Evolutionary conservation across 2,888 invertebrate species (phyloP).

Genomic region (Noctua pronuba): DNA sequence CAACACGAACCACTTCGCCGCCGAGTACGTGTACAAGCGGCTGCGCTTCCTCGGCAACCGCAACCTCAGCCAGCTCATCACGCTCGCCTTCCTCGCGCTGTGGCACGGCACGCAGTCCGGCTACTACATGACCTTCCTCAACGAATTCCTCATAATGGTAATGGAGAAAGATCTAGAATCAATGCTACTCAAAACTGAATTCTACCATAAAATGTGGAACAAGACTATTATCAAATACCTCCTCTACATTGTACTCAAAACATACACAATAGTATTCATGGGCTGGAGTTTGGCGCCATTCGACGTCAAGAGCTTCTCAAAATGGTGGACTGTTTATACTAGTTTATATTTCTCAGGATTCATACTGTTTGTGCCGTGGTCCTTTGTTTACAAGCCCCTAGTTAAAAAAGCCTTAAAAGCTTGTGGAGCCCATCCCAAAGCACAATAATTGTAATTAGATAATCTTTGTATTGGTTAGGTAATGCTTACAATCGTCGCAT

Average conservation of each 20-base stretch:
- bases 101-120: conserved; percentile 99
- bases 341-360: conserved; percentile 93
- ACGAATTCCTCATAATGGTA: conserved; percentile 96
- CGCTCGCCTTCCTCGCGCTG: conserved; percentile 96
- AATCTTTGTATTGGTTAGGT: conserved; percentile 31
- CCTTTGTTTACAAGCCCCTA: conserved; percentile 89
- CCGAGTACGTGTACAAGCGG: conserved; percentile 98
- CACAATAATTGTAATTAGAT: conserved; percentile 44
- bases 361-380: conserved; percentile 92
- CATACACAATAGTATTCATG: conserved; percentile 95
- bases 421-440: conserved; percentile 32
- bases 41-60: conserved; percentile 97
- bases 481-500: conserved; percentile 37
- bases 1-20: conserved; percentile 98
- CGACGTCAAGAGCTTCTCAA: conserved; percentile 92
- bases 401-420: conserved; percentile 63
- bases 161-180: conserved; percentile 94
- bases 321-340: conserved; percentile 92
- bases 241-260: conserved; percentile 91
- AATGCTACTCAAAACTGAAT: conserved; percentile 88
- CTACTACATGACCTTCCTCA: conserved; percentile 97
- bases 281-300: conserved; percentile 95
- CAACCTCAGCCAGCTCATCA: conserved; percentile 94
- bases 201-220: conserved; percentile 85
- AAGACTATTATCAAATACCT: conserved; percentile 81